Evolutionary conservation across 1,140 invertebrate genomes (phyloP).

Genomic region (Diploscapter pachys): DNA sequence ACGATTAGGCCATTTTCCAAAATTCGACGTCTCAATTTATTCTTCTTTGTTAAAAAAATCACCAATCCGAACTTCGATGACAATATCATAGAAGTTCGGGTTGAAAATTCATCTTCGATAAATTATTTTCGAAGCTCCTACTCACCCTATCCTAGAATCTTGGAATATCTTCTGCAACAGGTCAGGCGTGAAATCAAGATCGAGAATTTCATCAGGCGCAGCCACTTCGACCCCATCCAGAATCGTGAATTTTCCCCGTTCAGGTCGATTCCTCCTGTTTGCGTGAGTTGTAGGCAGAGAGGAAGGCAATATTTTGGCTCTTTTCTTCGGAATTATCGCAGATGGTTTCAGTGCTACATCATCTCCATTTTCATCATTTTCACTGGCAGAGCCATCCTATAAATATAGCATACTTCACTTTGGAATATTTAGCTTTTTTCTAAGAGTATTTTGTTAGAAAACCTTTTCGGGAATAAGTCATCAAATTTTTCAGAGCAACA

Average conservation of each 20-base stretch:
- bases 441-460: no score
- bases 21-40: no score
- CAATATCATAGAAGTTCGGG: no score
- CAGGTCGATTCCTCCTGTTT: conserved; percentile 22
- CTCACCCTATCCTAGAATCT: conserved; percentile 23
- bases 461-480: no score
- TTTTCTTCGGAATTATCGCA: no score
- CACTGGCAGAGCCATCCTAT: conserved; percentile 6
- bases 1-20: not conserved
- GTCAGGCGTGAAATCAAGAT: conserved; percentile 22
- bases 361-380: conserved; percentile 20
- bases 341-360: no score
- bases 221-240: conserved; percentile 23
- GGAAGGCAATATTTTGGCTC: no score
- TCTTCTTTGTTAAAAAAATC: no score
- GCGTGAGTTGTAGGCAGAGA: conserved; percentile 1
- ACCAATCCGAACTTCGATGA: no score
- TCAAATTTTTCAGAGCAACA: no score
- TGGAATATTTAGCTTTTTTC: no score
- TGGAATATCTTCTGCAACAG: conserved; percentile 25
- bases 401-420: not conserved
- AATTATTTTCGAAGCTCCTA: not conserved
- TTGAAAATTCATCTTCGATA: not conserved
- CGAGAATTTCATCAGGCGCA: conserved; percentile 23
- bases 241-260: conserved; percentile 32